Evolutionary conservation across 1,140 invertebrate genomes (phyloP).

Genomic region (Mylabris phalerata): DNA sequence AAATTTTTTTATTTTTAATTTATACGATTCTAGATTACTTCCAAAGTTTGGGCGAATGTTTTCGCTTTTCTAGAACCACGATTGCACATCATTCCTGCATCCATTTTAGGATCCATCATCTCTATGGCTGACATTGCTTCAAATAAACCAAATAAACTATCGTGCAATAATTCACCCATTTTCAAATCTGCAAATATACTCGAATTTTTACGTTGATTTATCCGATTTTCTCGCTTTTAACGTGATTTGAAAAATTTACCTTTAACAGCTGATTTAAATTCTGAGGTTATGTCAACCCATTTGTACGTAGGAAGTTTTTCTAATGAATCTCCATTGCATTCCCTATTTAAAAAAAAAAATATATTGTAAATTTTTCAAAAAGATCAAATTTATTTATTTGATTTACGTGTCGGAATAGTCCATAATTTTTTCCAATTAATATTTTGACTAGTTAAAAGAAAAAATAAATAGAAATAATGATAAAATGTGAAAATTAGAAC

Average conservation of each 20-base stretch:
- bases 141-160: conserved; percentile 84
- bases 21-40: conserved; percentile 46
- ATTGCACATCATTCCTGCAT: conserved; percentile 96
- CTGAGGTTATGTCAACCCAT: conserved; percentile 70
- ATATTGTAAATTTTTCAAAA: neutral
- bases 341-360: conserved; percentile 1
- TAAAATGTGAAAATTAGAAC: too few relatives aligned
- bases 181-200: conserved; percentile 56
- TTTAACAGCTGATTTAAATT: conserved; percentile 68
- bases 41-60: conserved; percentile 81
- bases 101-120: conserved; percentile 99
- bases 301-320: conserved; percentile 45
- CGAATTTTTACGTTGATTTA: neutral
- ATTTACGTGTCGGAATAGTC: conserved; percentile 14
- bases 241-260: conserved; percentile 26
- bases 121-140: conserved; percentile 99
- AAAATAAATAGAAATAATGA: too few relatives aligned
- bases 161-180: conserved; percentile 82
- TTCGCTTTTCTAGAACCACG: conserved; percentile 74
- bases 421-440: conserved; percentile 4
- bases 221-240: conserved; percentile 2
- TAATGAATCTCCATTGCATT: conserved; percentile 11
- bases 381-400: neutral
- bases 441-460: neutral
- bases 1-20: conserved; percentile 15